These are phyloP conservation scores for Gambelia wislizenii DNA, from an alignment of 2,797 vertebrate species.

Conservation along the genomic window DNA sequence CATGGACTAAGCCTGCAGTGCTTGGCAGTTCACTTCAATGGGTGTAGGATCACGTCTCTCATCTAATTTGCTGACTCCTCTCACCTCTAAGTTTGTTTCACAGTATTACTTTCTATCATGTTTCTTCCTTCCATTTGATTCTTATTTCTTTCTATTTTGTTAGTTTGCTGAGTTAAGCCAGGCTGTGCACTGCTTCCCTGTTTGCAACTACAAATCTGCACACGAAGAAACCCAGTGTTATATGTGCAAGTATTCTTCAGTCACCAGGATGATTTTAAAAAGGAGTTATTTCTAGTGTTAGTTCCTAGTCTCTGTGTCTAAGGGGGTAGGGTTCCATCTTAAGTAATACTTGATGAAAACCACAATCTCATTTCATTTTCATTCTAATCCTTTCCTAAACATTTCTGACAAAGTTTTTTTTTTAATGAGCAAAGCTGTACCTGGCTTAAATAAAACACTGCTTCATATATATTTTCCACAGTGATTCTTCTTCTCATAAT, in stretches of 20 bases:
- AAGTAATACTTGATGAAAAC: neutral
- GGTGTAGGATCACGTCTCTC: conserved; percentile 28
- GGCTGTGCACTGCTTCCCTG: neutral
- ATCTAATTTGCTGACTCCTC: conserved; percentile 43
- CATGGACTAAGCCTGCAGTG: conserved; percentile 44
- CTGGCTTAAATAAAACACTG: neutral
- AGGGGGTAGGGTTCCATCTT: neutral
- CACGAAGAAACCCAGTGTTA: neutral
- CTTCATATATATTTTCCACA: neutral
- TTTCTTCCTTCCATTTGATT: conserved; percentile 26
- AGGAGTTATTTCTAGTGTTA: neutral
- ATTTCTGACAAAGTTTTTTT: neutral
- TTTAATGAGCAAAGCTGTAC: neutral
- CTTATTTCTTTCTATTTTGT: neutral
- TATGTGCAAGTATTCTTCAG: neutral
- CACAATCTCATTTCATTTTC: neutral
- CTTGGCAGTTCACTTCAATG: conserved; percentile 40
- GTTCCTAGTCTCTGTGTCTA: neutral
- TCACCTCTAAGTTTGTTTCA: conserved; percentile 30
- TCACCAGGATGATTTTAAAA: neutral
- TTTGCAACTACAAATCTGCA: neutral
- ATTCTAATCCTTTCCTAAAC: conserved; percentile 5
- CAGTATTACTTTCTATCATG: conserved; percentile 28
- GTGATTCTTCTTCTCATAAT: too few relatives aligned
- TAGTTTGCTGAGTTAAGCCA: neutral